A percentile compares a stretch with the other conserved stretches of the same genome.
These are phyloP conservation scores for Cyclophora albipunctata DNA, from an alignment of 2,888 invertebrate genomes.

Conservation along the genomic window DNA sequence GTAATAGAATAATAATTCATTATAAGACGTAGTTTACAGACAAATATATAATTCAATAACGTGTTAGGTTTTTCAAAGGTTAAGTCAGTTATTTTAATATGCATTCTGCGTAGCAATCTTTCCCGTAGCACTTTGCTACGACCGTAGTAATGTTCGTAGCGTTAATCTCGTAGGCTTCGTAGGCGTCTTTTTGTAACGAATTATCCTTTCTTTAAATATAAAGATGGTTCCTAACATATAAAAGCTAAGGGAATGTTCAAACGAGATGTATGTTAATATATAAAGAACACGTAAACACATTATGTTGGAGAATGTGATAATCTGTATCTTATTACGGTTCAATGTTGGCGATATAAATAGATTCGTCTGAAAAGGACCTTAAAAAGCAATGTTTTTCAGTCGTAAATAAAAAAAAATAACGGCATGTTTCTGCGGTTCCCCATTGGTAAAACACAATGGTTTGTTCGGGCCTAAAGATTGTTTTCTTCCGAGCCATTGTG, in stretches of 20 bases:
- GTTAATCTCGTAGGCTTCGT: background rate
- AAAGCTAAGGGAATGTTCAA: too few species aligned
- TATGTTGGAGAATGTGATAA: too few species aligned
- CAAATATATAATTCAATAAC: too few species aligned
- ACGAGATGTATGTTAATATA: too few species aligned
- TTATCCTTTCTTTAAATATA: conserved; percentile 7
- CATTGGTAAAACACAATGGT: conserved; percentile 17
- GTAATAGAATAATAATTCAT: too few species aligned
- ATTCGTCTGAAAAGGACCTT: conserved; percentile 1
- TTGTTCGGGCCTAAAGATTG: conserved; percentile 47
- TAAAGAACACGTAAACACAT: too few species aligned
- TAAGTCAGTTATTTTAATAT: too few species aligned
- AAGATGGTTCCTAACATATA: too few species aligned
- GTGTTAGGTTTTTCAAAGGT: too few species aligned
- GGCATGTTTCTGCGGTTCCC: background rate
- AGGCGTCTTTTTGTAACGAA: conserved; percentile 12
- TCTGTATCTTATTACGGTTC: too few species aligned
- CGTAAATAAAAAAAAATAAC: conserved; percentile 1
- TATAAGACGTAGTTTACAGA: too few species aligned
- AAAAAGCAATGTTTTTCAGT: background rate
- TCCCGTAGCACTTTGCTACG: conserved; percentile 1
- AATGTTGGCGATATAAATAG: background rate
- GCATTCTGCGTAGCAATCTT: background rate
- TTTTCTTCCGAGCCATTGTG: conserved; percentile 57
- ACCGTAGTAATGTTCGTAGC: conserved; percentile 5